These are phyloP conservation scores for Trididemnum nubilum DNA, from an alignment of 23 tunicate species.

Conservation along the genomic window DNA sequence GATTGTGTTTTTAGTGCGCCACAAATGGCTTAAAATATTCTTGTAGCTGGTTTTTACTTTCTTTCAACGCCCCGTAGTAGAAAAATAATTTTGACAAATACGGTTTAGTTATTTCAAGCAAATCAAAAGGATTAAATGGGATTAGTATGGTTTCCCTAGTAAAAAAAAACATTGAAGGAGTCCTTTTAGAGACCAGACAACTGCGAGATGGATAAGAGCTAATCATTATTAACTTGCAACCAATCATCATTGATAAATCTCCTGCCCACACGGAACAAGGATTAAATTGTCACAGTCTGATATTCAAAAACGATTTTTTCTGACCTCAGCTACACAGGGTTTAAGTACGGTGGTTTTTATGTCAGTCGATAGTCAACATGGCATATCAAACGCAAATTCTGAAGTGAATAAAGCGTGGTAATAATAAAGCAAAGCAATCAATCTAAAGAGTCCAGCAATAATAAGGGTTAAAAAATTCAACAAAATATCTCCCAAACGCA, in stretches of 20 bases:
- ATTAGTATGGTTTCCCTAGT: conserved; percentile 51
- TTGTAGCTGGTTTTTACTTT: background rate
- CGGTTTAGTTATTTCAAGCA: conserved; percentile 39
- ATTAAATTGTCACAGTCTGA: conserved; percentile 18
- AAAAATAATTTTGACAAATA: conserved; percentile 42
- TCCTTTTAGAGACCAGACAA: background rate
- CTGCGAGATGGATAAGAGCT: background rate
- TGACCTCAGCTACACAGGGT: background rate
- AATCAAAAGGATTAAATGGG: conserved; percentile 57
- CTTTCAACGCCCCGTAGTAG: background rate
- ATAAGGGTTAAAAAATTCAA: too few relatives aligned
- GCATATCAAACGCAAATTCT: too few relatives aligned
- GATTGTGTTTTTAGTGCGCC: conserved; percentile 14
- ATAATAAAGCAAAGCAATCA: too few relatives aligned
- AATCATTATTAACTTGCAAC: background rate
- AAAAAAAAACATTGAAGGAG: background rate
- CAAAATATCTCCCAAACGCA: too few relatives aligned
- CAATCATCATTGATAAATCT: background rate
- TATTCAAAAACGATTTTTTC: background rate
- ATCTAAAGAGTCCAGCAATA: too few relatives aligned
- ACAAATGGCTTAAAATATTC: background rate
- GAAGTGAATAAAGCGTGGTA: too few relatives aligned
- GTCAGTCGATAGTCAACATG: too few relatives aligned
- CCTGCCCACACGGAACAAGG: conserved; percentile 3
- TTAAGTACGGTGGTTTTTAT: too few relatives aligned